Conservation (phyloP, 2,113 vertebrate species). For the Ophthalmolycus amberensis region DNA sequence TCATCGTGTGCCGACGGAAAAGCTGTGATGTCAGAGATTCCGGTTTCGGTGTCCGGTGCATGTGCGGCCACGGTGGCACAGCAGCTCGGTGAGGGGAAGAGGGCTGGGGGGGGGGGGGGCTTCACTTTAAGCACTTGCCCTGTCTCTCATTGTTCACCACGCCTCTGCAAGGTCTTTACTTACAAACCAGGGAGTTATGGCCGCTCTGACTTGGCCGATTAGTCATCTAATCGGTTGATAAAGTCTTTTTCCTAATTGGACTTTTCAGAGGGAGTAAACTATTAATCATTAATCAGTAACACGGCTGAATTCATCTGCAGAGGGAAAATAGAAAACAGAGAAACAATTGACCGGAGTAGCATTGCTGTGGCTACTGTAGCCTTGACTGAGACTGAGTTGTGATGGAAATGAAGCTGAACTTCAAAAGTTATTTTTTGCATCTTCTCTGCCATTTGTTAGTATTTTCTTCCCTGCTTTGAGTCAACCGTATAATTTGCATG, state of each 20-base stretch:
- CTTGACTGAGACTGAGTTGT: not conserved
- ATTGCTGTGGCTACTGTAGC: not conserved
- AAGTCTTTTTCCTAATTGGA: slow-evolving; percentile 6
- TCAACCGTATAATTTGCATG: not conserved
- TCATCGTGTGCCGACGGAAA: slow-evolving; percentile 61
- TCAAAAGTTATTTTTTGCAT: not conserved
- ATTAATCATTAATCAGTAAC: not conserved
- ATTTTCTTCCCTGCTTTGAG: not conserved
- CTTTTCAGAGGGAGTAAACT: slow-evolving; percentile 11
- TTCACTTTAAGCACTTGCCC: slow-evolving; percentile 41
- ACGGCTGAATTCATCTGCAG: not conserved
- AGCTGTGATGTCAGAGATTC: slow-evolving; percentile 81
- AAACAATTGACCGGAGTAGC: not conserved
- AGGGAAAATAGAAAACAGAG: not conserved
- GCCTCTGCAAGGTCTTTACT: slow-evolving; percentile 25
- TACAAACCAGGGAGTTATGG: slow-evolving; percentile 34
- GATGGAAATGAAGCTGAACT: not conserved
- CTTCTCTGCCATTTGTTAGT: slow-evolving; percentile 8
- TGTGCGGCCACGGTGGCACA: slow-evolving; percentile 56
- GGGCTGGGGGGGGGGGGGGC: slow-evolving; percentile 25
- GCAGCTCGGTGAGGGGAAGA: slow-evolving; percentile 43
- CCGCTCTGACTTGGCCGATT: slow-evolving; percentile 14
- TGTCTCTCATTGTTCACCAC: slow-evolving; percentile 16
- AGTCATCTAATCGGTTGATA: slow-evolving; percentile 29
- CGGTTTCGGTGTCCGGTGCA: slow-evolving; percentile 70